Evolutionary conservation across 2,888 invertebrate species (phyloP).

Genomic region (Melieria crassipennis): DNA sequence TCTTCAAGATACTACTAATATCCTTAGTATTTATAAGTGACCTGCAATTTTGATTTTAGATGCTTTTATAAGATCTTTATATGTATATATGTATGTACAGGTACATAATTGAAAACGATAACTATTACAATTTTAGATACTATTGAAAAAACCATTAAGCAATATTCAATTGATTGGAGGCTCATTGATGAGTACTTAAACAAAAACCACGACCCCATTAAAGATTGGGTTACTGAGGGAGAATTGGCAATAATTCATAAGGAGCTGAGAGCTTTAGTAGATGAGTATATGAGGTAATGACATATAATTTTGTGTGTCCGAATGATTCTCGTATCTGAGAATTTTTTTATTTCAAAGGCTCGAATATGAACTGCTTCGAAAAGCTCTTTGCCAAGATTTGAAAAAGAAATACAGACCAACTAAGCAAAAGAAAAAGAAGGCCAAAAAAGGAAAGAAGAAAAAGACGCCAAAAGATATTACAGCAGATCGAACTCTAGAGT

Average conservation of each 20-base stretch:
- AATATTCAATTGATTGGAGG: conserved; percentile 58
- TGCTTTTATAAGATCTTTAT: too few relatives aligned
- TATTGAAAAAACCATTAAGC: conserved; percentile 53
- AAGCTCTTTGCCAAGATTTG: conserved; percentile 62
- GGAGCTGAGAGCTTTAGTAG: conserved; percentile 69
- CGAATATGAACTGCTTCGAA: conserved; percentile 63
- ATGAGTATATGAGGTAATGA: conserved; percentile 65
- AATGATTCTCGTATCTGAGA: background rate
- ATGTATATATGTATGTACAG: background rate
- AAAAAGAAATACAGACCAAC: conserved; percentile 54
- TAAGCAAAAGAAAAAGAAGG: conserved; percentile 48
- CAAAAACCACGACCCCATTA: conserved; percentile 56
- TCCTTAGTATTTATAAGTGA: too few relatives aligned
- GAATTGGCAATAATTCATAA: conserved; percentile 68
- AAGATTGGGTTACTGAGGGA: conserved; percentile 64
- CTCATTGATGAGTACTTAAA: conserved; percentile 61
- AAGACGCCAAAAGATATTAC: conserved; percentile 71
- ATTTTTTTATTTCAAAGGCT: conserved; percentile 46
- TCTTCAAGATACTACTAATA: too few relatives aligned
- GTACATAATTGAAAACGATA: background rate
- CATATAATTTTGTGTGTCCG: background rate
- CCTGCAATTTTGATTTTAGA: too few relatives aligned
- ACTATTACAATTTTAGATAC: conserved; percentile 41
- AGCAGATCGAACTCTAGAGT: conserved; percentile 70
- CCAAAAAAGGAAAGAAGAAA: conserved; percentile 58